phyloP scores from a whole-genome alignment of 1,140 invertebrate species.

The Lutraria rhynchaena region DNA sequence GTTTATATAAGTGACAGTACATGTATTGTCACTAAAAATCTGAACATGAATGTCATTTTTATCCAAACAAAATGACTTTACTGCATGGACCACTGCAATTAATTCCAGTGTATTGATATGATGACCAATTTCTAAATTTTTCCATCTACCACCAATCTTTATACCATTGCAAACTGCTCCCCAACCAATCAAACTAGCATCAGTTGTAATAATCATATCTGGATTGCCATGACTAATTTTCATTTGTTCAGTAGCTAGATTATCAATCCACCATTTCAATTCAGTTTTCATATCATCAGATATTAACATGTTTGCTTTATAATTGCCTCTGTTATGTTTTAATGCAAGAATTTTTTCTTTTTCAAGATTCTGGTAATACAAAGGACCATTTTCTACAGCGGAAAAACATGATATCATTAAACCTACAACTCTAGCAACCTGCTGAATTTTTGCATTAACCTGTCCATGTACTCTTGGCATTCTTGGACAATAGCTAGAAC shows the following conservation, averaged over 20 bases:
- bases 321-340: slow-evolving; percentile 14
- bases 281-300: slow-evolving; percentile 17
- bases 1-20: too few species aligned
- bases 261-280: slow-evolving; percentile 23
- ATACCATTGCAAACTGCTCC: too few species aligned
- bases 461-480: slow-evolving; percentile 5
- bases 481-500: slow-evolving; percentile 26
- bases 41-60: too few species aligned
- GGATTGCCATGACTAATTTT: slow-evolving; percentile 19
- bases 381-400: slow-evolving; percentile 26
- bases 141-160: too few species aligned
- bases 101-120: too few species aligned
- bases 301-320: slow-evolving; percentile 19
- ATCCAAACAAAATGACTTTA: too few species aligned
- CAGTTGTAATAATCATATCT: slow-evolving; percentile 23
- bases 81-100: too few species aligned
- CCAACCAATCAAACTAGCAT: too few species aligned
- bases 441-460: background rate
- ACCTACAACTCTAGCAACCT: background rate
- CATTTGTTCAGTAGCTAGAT: slow-evolving; percentile 5
- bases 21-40: too few species aligned
- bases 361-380: slow-evolving; percentile 22
- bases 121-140: too few species aligned
- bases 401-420: slow-evolving; percentile 32
- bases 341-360: slow-evolving; percentile 29